Conservation (phyloP, 1,140 invertebrate genomes). For the Lepidurus couesii region DNA sequence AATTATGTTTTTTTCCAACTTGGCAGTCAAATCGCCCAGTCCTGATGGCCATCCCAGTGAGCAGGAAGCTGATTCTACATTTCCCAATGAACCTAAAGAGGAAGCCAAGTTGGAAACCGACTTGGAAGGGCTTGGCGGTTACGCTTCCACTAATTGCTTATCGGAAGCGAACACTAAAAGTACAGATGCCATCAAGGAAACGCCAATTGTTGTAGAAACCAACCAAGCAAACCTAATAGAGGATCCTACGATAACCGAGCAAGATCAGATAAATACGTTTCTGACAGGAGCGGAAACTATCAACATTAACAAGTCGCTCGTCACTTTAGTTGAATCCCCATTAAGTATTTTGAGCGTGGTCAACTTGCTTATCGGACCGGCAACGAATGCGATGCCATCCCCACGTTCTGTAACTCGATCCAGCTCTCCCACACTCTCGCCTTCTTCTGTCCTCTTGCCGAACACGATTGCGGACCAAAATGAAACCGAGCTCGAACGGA, state of each 20-base stretch:
- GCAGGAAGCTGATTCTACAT: background rate
- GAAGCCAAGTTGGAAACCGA: background rate
- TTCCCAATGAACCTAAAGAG: background rate
- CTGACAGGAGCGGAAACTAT: background rate
- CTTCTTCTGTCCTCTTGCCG: background rate
- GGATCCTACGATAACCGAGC: background rate
- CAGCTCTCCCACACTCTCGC: background rate
- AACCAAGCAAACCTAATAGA: background rate
- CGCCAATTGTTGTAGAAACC: background rate
- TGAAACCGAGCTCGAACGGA: background rate
- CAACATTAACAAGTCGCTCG: background rate
- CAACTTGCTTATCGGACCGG: background rate
- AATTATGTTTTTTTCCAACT: background rate
- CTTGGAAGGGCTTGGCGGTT: background rate
- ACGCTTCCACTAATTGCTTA: background rate
- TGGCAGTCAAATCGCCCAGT: background rate
- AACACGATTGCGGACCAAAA: background rate
- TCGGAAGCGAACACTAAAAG: background rate
- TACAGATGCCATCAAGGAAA: background rate
- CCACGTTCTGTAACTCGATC: background rate
- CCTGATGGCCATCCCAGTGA: background rate
- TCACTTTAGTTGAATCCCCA: slow-evolving; percentile 23
- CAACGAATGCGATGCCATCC: background rate
- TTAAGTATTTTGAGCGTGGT: slow-evolving; percentile 8
- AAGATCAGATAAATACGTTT: background rate